Percentiles rank a stretch among this genome's conserved stretches.
Evolutionary conservation across 2,113 vertebrate genomes (phyloP).

Genomic region (Crotalus viridis): DNA sequence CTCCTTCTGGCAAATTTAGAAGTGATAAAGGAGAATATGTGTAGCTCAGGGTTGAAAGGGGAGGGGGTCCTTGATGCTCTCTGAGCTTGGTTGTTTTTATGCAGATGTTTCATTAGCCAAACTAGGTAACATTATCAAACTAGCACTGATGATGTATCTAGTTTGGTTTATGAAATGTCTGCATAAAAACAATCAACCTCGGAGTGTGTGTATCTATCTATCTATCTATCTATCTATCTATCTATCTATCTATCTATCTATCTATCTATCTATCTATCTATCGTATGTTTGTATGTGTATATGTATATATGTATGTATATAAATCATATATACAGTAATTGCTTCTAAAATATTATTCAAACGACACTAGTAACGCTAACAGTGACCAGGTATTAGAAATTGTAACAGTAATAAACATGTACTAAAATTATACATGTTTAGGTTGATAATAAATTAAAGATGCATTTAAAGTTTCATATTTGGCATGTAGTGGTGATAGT

Average conservation of each 20-base stretch:
- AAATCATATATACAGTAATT: no score
- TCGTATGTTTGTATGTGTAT: no score
- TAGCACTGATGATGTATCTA: not conserved
- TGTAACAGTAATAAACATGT: not conserved
- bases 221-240: no score
- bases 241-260: no score
- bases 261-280: no score
- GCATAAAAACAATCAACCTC: not conserved
- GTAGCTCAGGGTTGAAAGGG: not conserved
- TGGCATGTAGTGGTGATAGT: not conserved
- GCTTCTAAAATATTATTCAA: not conserved
- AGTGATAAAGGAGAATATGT: not conserved
- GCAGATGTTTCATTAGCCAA: not conserved
- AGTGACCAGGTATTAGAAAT: not conserved
- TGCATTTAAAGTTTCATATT: not conserved
- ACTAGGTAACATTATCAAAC: not conserved
- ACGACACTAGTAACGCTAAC: not conserved
- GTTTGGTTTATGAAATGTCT: not conserved
- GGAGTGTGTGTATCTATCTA: not conserved
- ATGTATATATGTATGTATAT: no score
- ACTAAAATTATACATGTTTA: not conserved
- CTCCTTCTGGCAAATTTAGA: not conserved
- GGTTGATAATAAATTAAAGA: not conserved
- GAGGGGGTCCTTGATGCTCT: not conserved
- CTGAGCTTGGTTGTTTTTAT: not conserved